phyloP scores from a whole-genome alignment of 2,797 vertebrate species.

The Stomatorhinus walkeri region DNA sequence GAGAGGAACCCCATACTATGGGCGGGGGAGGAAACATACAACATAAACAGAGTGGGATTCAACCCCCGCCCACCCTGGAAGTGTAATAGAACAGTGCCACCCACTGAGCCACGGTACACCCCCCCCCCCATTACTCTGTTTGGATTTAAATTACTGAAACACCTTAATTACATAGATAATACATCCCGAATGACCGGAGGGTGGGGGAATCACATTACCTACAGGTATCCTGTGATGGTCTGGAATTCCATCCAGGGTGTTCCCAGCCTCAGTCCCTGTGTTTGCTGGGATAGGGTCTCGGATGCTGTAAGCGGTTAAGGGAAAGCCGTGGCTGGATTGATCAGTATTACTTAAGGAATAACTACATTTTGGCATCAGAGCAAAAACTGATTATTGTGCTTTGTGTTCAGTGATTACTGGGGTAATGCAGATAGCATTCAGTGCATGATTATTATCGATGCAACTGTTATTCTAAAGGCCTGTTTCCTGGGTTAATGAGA shows the following conservation, averaged over 20 bases:
- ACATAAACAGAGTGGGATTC: neutral
- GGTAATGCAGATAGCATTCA: neutral
- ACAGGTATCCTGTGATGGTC: neutral
- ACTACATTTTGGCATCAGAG: neutral
- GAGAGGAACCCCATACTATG: neutral
- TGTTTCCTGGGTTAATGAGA: neutral
- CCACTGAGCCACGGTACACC: neutral
- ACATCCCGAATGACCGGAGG: neutral
- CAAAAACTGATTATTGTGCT: neutral
- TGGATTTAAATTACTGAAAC: neutral
- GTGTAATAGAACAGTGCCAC: neutral
- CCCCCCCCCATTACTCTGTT: neutral
- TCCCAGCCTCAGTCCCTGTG: neutral
- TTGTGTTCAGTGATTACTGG: neutral
- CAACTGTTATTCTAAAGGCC: neutral
- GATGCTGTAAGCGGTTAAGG: neutral
- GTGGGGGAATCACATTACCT: neutral
- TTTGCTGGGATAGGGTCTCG: neutral
- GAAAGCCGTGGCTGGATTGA: neutral
- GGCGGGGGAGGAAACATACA: neutral
- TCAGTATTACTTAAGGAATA: neutral
- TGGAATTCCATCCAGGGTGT: neutral
- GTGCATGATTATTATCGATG: neutral
- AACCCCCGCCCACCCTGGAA: neutral
- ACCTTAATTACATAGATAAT: neutral